Evolutionary conservation across 2,888 invertebrate species (phyloP).

Genomic region (Sarcophaga carnaria): DNA sequence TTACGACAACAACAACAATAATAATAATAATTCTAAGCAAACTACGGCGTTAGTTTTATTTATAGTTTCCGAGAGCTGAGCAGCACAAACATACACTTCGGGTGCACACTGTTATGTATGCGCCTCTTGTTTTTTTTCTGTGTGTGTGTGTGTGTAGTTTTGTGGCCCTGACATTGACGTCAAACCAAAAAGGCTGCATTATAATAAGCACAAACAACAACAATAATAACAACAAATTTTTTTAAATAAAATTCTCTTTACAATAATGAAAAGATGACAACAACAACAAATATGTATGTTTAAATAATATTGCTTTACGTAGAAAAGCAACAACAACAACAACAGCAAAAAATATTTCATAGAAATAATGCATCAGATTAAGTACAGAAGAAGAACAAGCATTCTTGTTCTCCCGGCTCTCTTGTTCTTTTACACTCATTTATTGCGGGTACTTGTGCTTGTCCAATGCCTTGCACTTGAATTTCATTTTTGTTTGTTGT

Average conservation of each 20-base stretch:
- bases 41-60: constrained; percentile 43
- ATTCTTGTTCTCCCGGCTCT: neutral
- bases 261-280: neutral
- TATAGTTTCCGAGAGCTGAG: constrained; percentile 33
- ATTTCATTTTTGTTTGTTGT: too few species aligned
- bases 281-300: neutral
- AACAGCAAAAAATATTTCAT: too few species aligned
- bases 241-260: neutral
- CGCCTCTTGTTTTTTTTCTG: neutral
- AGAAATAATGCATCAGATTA: too few species aligned
- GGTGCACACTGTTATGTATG: constrained; percentile 1
- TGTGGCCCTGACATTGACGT: constrained; percentile 66
- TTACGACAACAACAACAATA: constrained; percentile 25
- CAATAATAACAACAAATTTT: neutral
- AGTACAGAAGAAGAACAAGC: too few species aligned
- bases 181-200: constrained; percentile 47
- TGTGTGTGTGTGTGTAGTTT: neutral
- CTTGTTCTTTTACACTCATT: neutral
- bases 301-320: too few species aligned
- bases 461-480: too few species aligned
- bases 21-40: neutral
- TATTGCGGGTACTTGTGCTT: too few species aligned
- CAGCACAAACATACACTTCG: constrained; percentile 11
- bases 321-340: too few species aligned
- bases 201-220: neutral